Conservation (phyloP, 2,797 vertebrate genomes). For the Anguilla anguilla region DNA sequence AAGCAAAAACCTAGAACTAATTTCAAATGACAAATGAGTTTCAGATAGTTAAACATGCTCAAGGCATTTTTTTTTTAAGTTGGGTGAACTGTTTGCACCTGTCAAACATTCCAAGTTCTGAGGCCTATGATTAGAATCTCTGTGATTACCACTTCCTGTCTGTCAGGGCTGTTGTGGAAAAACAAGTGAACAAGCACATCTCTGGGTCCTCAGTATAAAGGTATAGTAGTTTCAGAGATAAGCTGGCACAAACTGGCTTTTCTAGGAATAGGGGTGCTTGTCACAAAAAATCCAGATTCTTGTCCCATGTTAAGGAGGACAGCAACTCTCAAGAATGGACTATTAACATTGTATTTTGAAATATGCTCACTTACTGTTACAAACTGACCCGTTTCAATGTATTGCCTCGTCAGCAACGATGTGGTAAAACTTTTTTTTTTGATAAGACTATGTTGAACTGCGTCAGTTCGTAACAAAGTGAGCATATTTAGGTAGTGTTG, state of each 20-base stretch:
- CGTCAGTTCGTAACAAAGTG: too few relatives aligned
- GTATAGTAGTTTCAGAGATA: not conserved
- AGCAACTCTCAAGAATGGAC: not conserved
- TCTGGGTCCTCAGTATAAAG: not conserved
- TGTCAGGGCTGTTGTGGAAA: not conserved
- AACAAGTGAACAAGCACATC: not conserved
- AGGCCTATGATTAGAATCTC: not conserved
- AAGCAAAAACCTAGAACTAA: not conserved
- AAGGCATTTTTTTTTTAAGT: not conserved
- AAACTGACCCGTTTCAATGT: not conserved
- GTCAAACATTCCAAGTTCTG: not conserved
- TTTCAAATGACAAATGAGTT: too few relatives aligned
- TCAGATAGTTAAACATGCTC: not conserved
- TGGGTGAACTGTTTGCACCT: not conserved
- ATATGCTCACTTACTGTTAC: not conserved
- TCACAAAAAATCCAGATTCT: too few relatives aligned
- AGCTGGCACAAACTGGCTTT: not conserved
- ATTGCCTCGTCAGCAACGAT: not conserved
- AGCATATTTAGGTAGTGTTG: too few relatives aligned
- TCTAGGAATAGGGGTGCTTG: too few relatives aligned
- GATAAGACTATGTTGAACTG: too few relatives aligned
- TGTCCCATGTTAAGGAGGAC: not conserved
- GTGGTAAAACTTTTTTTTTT: not conserved
- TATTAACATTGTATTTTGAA: not conserved
- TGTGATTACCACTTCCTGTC: not conserved